Evolutionary conservation across 2,113 vertebrate species (phyloP).

Genomic region (Chloroceryle aenea): DNA sequence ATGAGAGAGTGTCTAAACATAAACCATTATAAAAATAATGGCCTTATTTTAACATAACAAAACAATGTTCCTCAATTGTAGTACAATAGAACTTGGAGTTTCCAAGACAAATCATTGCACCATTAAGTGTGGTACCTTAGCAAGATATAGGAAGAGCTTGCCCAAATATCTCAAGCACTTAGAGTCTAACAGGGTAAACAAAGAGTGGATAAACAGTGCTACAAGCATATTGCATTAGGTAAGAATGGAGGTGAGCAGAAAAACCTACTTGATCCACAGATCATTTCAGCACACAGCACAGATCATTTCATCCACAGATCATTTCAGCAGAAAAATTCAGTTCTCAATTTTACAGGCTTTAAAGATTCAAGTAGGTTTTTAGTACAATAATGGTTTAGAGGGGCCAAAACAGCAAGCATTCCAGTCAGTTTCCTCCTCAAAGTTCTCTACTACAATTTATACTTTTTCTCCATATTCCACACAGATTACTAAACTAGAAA

Average conservation of each 20-base stretch:
- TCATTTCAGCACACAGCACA: not conserved
- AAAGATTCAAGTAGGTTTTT: not conserved
- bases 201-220: not conserved
- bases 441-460: not conserved
- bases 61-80: not conserved
- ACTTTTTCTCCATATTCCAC: not conserved
- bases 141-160: not conserved
- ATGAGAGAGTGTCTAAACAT: not conserved
- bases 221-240: not conserved
- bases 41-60: not conserved
- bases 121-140: not conserved
- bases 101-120: not conserved
- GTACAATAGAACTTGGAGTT: not conserved
- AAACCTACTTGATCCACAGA: not conserved
- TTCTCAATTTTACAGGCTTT: not conserved
- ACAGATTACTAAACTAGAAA: not conserved
- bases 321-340: not conserved
- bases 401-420: not conserved
- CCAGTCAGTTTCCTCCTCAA: not conserved
- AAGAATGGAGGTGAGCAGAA: not conserved
- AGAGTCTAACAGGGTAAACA: not conserved
- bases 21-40: not conserved
- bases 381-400: not conserved
- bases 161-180: not conserved
- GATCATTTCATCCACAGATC: not conserved